Percentiles rank a stretch among this genome's conserved stretches.
These are phyloP conservation scores for Nowickia ferox DNA, from an alignment of 2,888 invertebrate genomes.

Conservation along the genomic window DNA sequence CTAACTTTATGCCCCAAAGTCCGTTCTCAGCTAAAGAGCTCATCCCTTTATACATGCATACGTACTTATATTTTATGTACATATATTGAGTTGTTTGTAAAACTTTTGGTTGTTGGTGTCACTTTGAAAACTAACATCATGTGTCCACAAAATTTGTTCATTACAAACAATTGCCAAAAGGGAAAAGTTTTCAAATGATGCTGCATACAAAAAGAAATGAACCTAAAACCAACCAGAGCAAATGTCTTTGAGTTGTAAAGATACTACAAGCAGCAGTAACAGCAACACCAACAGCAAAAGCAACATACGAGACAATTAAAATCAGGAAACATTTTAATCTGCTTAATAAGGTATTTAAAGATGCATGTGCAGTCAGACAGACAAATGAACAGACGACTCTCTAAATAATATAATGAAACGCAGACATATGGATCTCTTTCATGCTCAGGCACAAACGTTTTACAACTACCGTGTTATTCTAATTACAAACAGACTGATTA, in stretches of 20 bases:
- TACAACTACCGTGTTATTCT: not conserved
- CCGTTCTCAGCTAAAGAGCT: not conserved
- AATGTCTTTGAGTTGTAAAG: conserved; percentile 24
- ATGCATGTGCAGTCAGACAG: conserved; percentile 47
- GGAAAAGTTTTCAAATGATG: conserved; percentile 56
- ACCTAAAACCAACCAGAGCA: conserved; percentile 20
- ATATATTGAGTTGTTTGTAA: conserved; percentile 66
- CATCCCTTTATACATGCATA: not conserved
- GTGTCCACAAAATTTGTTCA: conserved; percentile 73
- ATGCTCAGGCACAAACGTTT: not conserved
- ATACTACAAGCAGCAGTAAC: not conserved
- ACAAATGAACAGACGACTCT: conserved; percentile 24
- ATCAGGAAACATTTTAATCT: conserved; percentile 82
- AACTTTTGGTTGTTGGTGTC: conserved; percentile 70
- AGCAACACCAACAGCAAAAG: not conserved
- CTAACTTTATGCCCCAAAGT: conserved; percentile 19
- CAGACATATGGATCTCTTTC: conserved; percentile 20
- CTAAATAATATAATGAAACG: conserved; percentile 44
- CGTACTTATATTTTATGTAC: not conserved
- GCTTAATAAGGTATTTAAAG: conserved; percentile 80
- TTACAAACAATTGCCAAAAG: conserved; percentile 53
- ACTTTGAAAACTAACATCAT: conserved; percentile 70
- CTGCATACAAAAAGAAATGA: not conserved
- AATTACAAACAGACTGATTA: conserved; percentile 23
- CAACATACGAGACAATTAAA: conserved; percentile 79